Conservation (phyloP, 1,140 invertebrate genomes). For the Paraescarpia echinospica region DNA sequence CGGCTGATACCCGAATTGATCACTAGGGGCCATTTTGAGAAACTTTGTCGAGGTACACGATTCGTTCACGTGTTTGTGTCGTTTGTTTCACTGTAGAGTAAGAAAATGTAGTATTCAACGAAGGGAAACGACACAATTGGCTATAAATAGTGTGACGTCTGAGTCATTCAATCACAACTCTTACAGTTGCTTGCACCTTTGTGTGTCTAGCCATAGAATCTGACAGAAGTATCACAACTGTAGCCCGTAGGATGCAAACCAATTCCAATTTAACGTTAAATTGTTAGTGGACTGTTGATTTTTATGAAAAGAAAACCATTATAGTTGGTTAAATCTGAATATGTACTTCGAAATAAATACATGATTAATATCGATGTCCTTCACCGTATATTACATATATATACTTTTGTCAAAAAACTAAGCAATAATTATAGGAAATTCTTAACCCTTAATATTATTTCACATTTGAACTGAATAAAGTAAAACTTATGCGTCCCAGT, state of each 20-base stretch:
- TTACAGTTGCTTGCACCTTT: background rate
- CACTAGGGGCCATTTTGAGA: background rate
- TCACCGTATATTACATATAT: background rate
- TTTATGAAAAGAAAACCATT: background rate
- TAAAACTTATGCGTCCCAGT: background rate
- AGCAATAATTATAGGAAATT: background rate
- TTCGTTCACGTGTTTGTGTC: background rate
- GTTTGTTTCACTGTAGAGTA: background rate
- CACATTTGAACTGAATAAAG: background rate
- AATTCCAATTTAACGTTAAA: background rate
- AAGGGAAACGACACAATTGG: background rate
- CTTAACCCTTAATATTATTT: background rate
- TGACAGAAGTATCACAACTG: background rate
- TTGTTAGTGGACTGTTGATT: background rate
- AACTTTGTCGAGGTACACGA: background rate
- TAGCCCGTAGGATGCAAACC: background rate
- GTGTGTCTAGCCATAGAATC: background rate
- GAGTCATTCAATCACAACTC: background rate
- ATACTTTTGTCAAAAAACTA: background rate
- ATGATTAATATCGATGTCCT: background rate
- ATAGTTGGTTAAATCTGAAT: background rate
- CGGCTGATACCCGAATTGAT: background rate
- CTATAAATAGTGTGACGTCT: background rate
- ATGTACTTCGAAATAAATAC: background rate
- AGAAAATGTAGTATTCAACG: background rate